A percentile compares a stretch with the other conserved stretches of the same genome.
These are phyloP conservation scores for Pilophorus perplexus DNA, from an alignment of 2,888 invertebrate genomes.

Conservation along the genomic window DNA sequence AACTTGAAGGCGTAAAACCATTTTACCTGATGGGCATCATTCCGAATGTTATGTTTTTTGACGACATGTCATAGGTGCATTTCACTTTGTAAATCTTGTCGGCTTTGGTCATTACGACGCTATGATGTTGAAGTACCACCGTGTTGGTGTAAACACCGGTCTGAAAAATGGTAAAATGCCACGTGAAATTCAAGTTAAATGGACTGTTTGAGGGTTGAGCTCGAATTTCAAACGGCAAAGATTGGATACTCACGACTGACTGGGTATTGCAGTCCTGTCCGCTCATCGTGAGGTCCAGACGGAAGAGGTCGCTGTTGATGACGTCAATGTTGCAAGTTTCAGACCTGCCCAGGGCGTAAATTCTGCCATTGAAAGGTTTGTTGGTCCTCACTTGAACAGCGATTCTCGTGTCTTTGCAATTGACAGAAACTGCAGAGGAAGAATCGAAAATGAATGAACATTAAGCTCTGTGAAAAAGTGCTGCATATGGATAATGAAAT, in stretches of 20 bases:
- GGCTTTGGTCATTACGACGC: slow-evolving; percentile 93
- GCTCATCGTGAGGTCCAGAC: slow-evolving; percentile 86
- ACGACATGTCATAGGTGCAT: slow-evolving; percentile 94
- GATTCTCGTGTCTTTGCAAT: slow-evolving; percentile 91
- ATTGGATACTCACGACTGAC: slow-evolving; percentile 72
- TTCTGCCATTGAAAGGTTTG: slow-evolving; percentile 90
- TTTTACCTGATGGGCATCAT: slow-evolving; percentile 84
- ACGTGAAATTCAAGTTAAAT: no score
- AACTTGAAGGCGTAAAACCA: neutral
- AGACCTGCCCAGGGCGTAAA: slow-evolving; percentile 88
- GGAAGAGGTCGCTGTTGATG: slow-evolving; percentile 86
- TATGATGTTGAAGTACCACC: slow-evolving; percentile 90
- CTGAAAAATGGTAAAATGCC: slow-evolving; percentile 60
- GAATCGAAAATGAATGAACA: no score
- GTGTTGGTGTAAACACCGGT: slow-evolving; percentile 92
- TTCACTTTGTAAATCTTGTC: slow-evolving; percentile 96
- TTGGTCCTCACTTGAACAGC: slow-evolving; percentile 90
- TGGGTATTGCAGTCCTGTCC: slow-evolving; percentile 95
- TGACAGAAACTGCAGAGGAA: slow-evolving; percentile 81
- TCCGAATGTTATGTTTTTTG: slow-evolving; percentile 93
- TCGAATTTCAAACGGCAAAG: no score
- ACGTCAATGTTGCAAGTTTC: slow-evolving; percentile 95
- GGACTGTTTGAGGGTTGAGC: no score
- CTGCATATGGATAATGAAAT: no score
- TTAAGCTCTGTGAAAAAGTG: no score